These are phyloP conservation scores for Drosophila auraria DNA, from an alignment of 1,140 invertebrate genomes.

Conservation along the genomic window DNA sequence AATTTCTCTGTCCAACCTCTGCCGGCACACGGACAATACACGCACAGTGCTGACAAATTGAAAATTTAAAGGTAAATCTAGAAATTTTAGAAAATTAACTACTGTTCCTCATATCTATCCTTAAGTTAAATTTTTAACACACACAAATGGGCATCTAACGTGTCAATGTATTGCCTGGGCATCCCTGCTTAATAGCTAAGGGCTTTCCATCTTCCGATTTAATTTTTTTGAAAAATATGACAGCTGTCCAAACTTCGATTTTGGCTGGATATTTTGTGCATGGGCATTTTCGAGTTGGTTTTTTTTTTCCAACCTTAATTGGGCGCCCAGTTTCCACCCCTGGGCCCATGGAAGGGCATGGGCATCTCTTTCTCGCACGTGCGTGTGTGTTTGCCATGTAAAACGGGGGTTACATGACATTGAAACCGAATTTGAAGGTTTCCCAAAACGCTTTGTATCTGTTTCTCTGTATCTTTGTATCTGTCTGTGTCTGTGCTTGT, in stretches of 20 bases:
- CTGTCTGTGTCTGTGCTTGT: slow-evolving; percentile 4
- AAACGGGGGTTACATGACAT: slow-evolving; percentile 83
- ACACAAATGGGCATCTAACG: too few relatives aligned
- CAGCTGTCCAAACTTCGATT: slow-evolving; percentile 14
- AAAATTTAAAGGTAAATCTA: too few relatives aligned
- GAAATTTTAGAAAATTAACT: too few relatives aligned
- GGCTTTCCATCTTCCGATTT: background rate
- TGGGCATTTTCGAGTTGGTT: slow-evolving; percentile 22
- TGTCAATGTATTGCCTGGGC: too few relatives aligned
- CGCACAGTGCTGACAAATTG: too few relatives aligned
- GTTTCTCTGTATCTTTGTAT: background rate
- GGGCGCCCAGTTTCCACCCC: slow-evolving; percentile 26
- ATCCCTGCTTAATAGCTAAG: too few relatives aligned
- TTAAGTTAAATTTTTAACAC: too few relatives aligned
- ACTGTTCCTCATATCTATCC: too few relatives aligned
- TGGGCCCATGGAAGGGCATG: background rate
- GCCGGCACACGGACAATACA: too few relatives aligned
- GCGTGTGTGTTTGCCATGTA: slow-evolving; percentile 43
- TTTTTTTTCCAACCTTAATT: slow-evolving; percentile 20
- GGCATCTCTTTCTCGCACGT: slow-evolving; percentile 3
- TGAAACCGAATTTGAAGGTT: slow-evolving; percentile 84
- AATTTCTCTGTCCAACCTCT: too few relatives aligned
- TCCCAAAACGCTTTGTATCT: slow-evolving; percentile 46
- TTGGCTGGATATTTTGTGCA: slow-evolving; percentile 20
- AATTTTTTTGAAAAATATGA: slow-evolving; percentile 6